Conservation (phyloP, 1,140 invertebrate genomes). For the Neodiprion lecontei region DNA sequence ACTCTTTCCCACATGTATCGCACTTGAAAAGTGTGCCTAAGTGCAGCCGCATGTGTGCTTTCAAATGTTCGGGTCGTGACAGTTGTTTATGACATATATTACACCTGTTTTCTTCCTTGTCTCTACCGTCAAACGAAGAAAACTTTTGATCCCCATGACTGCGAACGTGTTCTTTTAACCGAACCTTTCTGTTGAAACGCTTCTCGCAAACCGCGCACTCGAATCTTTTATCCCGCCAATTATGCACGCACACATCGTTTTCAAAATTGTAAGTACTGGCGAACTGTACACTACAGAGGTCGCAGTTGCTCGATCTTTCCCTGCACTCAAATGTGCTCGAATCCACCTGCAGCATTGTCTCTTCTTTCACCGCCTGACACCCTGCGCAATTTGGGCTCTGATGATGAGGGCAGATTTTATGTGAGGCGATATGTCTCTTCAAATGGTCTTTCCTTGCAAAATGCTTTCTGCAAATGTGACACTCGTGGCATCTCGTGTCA, state of each 20-base stretch:
- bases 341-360: too few species aligned
- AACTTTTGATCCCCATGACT: background rate
- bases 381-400: too few species aligned
- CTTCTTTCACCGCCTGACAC: too few species aligned
- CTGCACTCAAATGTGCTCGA: too few species aligned
- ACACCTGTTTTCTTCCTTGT: background rate
- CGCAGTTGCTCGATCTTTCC: background rate
- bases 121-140: background rate
- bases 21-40: background rate
- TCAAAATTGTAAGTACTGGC: background rate
- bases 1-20: background rate
- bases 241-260: background rate
- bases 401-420: background rate
- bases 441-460: background rate
- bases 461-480: background rate
- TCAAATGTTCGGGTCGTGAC: background rate
- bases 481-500: background rate
- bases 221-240: conserved; percentile 62
- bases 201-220: conserved; percentile 73
- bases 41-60: background rate
- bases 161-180: conserved; percentile 67
- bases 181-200: conserved; percentile 71
- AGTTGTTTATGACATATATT: background rate
- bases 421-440: background rate
- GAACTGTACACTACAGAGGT: background rate